Base-by-base conservation (phyloP, 2,113 vertebrate species). In the Rhinichthys klamathensis region DNA sequence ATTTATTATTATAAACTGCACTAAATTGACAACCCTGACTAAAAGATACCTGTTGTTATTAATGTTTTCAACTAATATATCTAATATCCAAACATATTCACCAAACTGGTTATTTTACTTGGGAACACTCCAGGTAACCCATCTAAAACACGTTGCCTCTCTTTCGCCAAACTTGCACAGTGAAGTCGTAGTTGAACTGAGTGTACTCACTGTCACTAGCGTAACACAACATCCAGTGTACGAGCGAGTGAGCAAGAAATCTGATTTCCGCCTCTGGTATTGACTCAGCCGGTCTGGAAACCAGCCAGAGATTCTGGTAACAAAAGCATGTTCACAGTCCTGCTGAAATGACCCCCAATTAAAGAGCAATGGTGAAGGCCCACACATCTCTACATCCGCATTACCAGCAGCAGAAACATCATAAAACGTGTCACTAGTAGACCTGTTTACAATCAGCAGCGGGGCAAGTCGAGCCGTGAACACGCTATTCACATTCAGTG, bases 241-340 rank as follows among this genome's bases (percentile, higher is more conserved):
- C 84, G 86, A 60, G 78, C 67, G 67, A 89, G 86, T 87, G 86
- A 73, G 74, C 87, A 89, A 70, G 88, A 85, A 88, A 88, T 91
- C 91, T 83, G 91, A 92, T 92, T 94, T 94, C 91, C 91, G 91
- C 88, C 85, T 92, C 93, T 94, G 92, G 87, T 93, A 91, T 92
- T 92, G 92, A 93, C 92, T 91, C 89, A 94, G 90, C 85, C 88
- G 80, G 80, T 90, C 80, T 86, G 90, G 87, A 87, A 35, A 84
- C 89, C 89, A 84, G 87, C 90, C 87, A 88, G 85, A 89, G 56
- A 82, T 69, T 83, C 70, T 83, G 77, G 82, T 90, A 90, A 93
- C 90, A 93, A 93, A 93, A 91, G 87, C 90, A 92, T 89, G 92
- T 93, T 94, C 91, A 93, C 92, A 89, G 82, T 76, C 75, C 70